A percentile compares a stretch with the other conserved stretches of the same genome.
Conservation (phyloP, 23 tunicate species). For the Styela plicata region DNA sequence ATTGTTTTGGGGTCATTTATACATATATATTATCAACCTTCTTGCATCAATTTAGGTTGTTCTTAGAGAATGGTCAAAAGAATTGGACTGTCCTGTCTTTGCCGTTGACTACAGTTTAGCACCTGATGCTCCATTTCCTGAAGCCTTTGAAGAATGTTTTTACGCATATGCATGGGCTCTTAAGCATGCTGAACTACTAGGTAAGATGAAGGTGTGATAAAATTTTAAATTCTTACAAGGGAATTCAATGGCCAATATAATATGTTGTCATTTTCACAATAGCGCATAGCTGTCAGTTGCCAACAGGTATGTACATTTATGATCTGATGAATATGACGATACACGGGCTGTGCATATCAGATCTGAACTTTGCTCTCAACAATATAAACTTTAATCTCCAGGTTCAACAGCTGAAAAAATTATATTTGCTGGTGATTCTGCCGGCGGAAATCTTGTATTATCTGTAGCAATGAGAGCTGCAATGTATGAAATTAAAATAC, state of each 20-base stretch:
- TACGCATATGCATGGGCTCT: conserved; percentile 85
- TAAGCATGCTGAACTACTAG: conserved; percentile 43
- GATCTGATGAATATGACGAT: too few species aligned
- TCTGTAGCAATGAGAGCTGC: conserved; percentile 80
- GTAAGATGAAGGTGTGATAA: too few species aligned
- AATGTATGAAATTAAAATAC: conserved; percentile 33
- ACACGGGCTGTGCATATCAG: too few species aligned
- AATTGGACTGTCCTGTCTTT: conserved; percentile 62
- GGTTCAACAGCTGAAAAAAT: conserved; percentile 71
- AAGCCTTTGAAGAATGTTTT: conserved; percentile 81
- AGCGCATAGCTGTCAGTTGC: too few species aligned
- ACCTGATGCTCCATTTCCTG: conserved; percentile 72
- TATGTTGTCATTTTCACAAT: too few species aligned
- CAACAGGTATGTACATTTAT: too few species aligned
- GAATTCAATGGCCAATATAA: too few species aligned
- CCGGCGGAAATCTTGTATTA: conserved; percentile 71
- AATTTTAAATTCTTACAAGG: too few species aligned
- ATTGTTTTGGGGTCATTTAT: too few species aligned
- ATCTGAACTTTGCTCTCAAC: too few species aligned
- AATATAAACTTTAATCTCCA: background rate
- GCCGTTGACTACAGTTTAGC: conserved; percentile 67
- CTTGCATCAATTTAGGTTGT: conserved; percentile 37
- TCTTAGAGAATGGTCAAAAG: conserved; percentile 63
- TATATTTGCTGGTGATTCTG: conserved; percentile 77
- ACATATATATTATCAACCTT: too few species aligned